Percentiles rank a stretch among this genome's conserved stretches.
Evolutionary conservation across 2,113 vertebrate genomes (phyloP).

Genomic region (Caloenas nicobarica): DNA sequence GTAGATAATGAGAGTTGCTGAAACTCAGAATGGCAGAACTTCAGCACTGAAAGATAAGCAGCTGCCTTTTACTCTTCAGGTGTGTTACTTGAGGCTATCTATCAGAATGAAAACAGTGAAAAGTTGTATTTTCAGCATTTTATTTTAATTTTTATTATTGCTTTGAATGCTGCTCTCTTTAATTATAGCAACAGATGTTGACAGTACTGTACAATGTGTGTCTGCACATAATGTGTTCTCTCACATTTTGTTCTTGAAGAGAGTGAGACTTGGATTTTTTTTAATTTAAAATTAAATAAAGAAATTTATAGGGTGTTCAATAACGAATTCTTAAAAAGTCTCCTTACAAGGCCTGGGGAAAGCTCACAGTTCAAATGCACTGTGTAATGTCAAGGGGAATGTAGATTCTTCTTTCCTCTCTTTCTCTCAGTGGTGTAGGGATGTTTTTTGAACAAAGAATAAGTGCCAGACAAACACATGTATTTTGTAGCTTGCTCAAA

Average conservation of each 20-base stretch:
- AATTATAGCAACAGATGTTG: conserved; percentile 46
- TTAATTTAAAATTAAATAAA: background rate
- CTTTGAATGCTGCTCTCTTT: background rate
- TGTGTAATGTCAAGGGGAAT: background rate
- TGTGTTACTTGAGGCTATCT: background rate
- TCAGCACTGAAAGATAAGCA: background rate
- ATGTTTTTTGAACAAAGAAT: background rate
- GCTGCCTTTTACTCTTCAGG: background rate
- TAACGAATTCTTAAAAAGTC: background rate
- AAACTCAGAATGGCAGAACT: background rate
- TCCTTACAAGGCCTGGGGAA: background rate
- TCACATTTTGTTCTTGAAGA: conserved; percentile 46
- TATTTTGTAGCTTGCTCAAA: background rate
- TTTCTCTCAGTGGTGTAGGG: rapidly evolving
- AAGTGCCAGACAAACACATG: background rate
- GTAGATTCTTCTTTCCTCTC: background rate
- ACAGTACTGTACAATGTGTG: conserved; percentile 19
- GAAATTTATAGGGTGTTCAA: background rate
- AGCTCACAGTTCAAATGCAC: background rate
- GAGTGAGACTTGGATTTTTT: background rate
- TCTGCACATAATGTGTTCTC: conserved; percentile 19
- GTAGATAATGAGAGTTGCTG: background rate
- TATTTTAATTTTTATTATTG: background rate
- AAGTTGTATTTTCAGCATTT: background rate
- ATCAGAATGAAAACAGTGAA: background rate